These are phyloP conservation scores for Carassius auratus DNA, from an alignment of 2,113 vertebrate species.

Conservation along the genomic window DNA sequence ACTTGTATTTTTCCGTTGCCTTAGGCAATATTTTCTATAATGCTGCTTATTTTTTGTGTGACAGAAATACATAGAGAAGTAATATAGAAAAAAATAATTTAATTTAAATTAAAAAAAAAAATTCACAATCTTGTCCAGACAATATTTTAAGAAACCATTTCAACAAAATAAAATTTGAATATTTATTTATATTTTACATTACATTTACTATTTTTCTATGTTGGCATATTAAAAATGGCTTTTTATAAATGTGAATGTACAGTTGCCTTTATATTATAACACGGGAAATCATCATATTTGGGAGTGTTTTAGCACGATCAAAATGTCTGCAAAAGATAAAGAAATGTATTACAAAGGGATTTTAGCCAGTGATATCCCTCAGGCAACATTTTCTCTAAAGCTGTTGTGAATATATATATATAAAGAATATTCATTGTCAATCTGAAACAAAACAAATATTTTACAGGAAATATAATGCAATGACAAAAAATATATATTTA, in stretches of 20 bases:
- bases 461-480: not conserved
- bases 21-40: not conserved
- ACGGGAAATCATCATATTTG: not conserved
- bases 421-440: not conserved
- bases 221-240: not conserved
- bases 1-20: not conserved
- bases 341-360: not conserved
- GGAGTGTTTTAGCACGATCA: not conserved
- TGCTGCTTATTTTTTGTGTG: too few relatives aligned
- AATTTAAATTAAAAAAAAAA: too few relatives aligned
- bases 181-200: too few relatives aligned
- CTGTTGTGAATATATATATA: not conserved
- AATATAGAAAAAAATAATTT: too few relatives aligned
- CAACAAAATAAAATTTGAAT: too few relatives aligned
- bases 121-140: too few relatives aligned
- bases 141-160: too few relatives aligned
- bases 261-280: not conserved
- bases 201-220: too few relatives aligned
- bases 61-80: too few relatives aligned
- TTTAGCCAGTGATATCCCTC: not conserved
- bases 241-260: not conserved
- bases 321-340: not conserved
- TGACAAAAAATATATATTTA: not conserved
- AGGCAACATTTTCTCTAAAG: not conserved
- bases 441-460: not conserved